Conservation (phyloP, 2,888 invertebrate genomes). For the Stenotaenia linearis region DNA sequence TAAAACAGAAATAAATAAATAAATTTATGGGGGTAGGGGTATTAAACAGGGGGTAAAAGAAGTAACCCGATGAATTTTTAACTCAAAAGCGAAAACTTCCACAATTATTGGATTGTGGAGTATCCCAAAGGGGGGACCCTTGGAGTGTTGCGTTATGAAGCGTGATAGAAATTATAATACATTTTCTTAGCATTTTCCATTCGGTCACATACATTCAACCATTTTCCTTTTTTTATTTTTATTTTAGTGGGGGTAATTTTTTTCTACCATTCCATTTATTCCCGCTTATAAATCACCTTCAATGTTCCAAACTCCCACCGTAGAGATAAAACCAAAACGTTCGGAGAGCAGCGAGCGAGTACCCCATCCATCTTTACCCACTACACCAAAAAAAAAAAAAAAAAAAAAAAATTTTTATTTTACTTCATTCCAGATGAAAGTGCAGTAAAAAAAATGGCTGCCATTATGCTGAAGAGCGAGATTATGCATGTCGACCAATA, state of each 20-base stretch:
- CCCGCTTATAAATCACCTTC: constrained; percentile 26
- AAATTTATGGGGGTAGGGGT: neutral
- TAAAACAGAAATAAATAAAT: neutral
- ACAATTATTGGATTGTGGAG: neutral
- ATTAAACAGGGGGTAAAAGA: neutral
- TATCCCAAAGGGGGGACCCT: neutral
- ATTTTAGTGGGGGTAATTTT: neutral
- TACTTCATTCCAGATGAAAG: neutral
- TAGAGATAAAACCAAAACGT: constrained; percentile 26
- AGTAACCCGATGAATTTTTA: neutral
- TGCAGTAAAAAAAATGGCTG: constrained; percentile 6
- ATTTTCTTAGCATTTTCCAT: neutral
- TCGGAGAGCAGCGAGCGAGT: constrained; percentile 24
- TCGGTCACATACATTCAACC: neutral
- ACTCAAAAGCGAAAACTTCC: neutral
- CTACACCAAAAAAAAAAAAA: neutral
- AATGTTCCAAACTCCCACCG: constrained; percentile 26
- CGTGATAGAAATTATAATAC: constrained; percentile 5
- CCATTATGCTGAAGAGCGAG: constrained; percentile 17
- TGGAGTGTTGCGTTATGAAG: neutral
- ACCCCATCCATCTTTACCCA: constrained; percentile 19
- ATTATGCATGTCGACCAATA: constrained; percentile 12
- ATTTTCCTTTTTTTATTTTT: neutral
- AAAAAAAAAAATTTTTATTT: constrained; percentile 3
- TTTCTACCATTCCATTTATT: constrained; percentile 26